These are phyloP conservation scores for Epizoanthus ramosus DNA, from an alignment of 92 coral and sea anemone genomes.

Conservation along the genomic window DNA sequence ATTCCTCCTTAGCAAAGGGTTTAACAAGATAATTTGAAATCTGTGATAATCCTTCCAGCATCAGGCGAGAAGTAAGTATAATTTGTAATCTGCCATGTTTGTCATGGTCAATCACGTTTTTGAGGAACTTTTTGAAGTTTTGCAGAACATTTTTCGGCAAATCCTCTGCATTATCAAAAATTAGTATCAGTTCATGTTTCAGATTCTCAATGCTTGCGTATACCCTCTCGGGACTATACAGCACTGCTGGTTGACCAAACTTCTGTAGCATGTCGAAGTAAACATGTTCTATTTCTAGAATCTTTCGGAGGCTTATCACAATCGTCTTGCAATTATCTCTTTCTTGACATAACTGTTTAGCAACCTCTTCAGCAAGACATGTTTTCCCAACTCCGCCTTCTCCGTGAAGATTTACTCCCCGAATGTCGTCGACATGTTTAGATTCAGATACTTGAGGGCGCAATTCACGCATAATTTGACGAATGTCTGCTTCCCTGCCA, in stretches of 20 bases:
- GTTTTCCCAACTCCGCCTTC: no score
- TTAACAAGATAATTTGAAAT: conserved; percentile 45
- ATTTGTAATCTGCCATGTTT: conserved; percentile 40
- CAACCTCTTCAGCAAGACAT: conserved; percentile 3
- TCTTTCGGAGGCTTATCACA: conserved; percentile 43
- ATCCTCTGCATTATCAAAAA: no score
- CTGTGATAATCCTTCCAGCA: neutral
- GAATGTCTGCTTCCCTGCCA: neutral
- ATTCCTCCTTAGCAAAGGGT: conserved; percentile 33
- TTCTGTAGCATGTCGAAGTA: conserved; percentile 42
- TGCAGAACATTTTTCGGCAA: no score
- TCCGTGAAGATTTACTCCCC: no score
- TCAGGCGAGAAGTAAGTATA: conserved; percentile 51
- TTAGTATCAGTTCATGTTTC: neutral
- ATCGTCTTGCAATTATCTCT: neutral
- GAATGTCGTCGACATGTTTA: no score
- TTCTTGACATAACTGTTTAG: neutral
- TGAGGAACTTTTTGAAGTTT: conserved; percentile 8
- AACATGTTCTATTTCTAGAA: conserved; percentile 15
- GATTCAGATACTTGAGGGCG: neutral
- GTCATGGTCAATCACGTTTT: conserved; percentile 23
- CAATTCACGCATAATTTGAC: neutral
- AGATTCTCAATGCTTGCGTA: conserved; percentile 28
- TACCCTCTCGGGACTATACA: conserved; percentile 16
- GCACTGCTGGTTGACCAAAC: conserved; percentile 11